Conservation (phyloP, 2,113 vertebrate species). For the Eulemur macaco region DNA sequence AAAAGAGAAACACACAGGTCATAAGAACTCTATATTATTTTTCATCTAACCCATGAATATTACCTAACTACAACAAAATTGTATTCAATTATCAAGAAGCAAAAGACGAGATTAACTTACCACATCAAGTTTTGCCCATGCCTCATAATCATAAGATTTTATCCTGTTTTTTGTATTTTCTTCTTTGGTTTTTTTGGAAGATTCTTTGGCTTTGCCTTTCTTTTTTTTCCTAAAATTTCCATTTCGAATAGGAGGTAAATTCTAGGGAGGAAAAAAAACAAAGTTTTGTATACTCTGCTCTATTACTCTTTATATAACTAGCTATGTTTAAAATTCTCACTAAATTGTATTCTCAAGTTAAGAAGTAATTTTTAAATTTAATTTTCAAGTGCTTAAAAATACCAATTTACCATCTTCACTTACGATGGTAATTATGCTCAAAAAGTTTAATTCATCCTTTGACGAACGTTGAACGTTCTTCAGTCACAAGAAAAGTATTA, state of each 20-base stretch:
- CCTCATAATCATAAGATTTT: conserved; percentile 93
- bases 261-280: conserved; percentile 74
- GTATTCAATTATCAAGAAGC: conserved; percentile 27
- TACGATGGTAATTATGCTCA: not conserved
- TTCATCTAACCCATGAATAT: not conserved
- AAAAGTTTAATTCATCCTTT: conserved; percentile 42
- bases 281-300: not conserved
- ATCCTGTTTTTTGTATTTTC: conserved; percentile 88
- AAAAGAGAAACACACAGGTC: not conserved
- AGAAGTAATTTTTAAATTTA: conserved; percentile 31
- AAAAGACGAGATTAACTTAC: conserved; percentile 82
- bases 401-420: conserved; percentile 22
- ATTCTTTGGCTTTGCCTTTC: conserved; percentile 84
- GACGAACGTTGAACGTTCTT: conserved; percentile 7
- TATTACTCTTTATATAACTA: not conserved
- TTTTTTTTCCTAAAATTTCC: conserved; percentile 92
- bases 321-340: conserved; percentile 18
- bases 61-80: not conserved
- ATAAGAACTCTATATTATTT: not conserved
- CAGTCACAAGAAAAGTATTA: conserved; percentile 34
- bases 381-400: conserved; percentile 45
- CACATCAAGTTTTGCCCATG: conserved; percentile 97
- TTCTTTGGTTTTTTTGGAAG: conserved; percentile 83
- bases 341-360: conserved; percentile 42
- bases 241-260: conserved; percentile 94